phyloP scores from a whole-genome alignment of 2,888 invertebrate genomes.

The Tachina grossa region DNA sequence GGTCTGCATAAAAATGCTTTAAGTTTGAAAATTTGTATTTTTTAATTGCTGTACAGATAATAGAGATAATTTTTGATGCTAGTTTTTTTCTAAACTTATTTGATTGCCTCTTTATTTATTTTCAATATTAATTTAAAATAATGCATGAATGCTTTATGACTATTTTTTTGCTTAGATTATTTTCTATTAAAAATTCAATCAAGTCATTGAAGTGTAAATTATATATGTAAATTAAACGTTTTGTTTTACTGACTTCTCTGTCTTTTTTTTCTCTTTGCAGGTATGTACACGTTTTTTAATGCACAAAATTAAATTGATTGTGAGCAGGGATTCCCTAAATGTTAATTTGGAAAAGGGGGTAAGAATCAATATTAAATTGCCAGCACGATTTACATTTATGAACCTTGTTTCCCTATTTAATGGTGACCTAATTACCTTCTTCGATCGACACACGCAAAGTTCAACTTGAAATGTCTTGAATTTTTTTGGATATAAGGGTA shows the following conservation, averaged over 20 bases:
- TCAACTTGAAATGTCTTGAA: no score
- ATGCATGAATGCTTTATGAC: conserved; percentile 17
- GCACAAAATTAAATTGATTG: neutral
- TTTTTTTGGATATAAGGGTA: no score
- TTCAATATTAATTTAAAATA: conserved; percentile 23
- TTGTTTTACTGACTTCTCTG: conserved; percentile 28
- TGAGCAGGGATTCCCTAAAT: neutral
- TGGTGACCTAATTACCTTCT: no score
- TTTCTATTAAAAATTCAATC: conserved; percentile 16
- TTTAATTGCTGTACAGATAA: neutral
- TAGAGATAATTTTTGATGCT: neutral
- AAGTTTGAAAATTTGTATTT: no score
- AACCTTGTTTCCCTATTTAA: no score
- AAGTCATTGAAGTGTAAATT: conserved; percentile 39
- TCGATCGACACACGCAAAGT: no score
- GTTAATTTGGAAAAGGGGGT: neutral
- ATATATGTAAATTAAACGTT: conserved; percentile 8
- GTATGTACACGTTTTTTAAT: conserved; percentile 25
- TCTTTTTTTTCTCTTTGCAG: conserved; percentile 46
- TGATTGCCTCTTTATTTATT: conserved; percentile 13
- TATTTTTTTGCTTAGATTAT: neutral
- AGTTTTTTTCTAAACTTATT: conserved; percentile 30
- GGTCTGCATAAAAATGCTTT: no score
- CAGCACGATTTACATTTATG: no score
- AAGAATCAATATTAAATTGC: neutral